Conservation (phyloP, 2,888 invertebrate species). For the Ochropleura leucogaster region DNA sequence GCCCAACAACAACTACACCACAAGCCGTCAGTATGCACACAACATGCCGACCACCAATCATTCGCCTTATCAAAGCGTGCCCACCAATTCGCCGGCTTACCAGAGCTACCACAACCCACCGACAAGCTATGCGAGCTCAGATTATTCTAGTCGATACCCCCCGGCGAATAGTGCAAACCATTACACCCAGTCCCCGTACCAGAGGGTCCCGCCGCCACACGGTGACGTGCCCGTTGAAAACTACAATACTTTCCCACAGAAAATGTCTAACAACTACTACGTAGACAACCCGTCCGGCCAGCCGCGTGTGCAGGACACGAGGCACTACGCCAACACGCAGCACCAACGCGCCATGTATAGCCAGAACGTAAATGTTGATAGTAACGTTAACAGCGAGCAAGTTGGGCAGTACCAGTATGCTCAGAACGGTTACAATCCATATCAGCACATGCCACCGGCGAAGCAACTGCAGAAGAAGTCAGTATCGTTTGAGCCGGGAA, state of each 20-base stretch:
- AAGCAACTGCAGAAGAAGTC: constrained; percentile 92
- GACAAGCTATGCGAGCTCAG: constrained; percentile 86
- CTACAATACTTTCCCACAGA: constrained; percentile 83
- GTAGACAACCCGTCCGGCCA: constrained; percentile 76
- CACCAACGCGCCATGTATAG: constrained; percentile 82
- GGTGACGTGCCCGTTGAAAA: constrained; percentile 82
- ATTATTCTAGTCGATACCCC: constrained; percentile 89
- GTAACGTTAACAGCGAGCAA: constrained; percentile 74
- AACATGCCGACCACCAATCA: constrained; percentile 73
- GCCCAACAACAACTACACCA: constrained; percentile 73
- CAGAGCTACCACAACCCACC: constrained; percentile 89
- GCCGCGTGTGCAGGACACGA: constrained; percentile 74
- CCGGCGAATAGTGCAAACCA: constrained; percentile 81
- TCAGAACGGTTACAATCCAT: constrained; percentile 88
- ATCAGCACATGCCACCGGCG: constrained; percentile 92
- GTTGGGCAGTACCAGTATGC: constrained; percentile 78
- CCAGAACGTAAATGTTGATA: constrained; percentile 76
- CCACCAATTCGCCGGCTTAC: constrained; percentile 86
- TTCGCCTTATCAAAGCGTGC: constrained; percentile 87
- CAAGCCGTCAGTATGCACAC: constrained; percentile 78
- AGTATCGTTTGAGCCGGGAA: constrained; percentile 93
- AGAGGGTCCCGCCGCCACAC: constrained; percentile 91
- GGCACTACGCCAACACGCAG: constrained; percentile 81
- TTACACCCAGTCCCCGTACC: constrained; percentile 89
- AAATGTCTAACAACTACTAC: constrained; percentile 83